Percentiles rank a stretch among this genome's conserved stretches.
Evolutionary conservation across 1,140 invertebrate genomes (phyloP).

Genomic region (Lutraria rhynchaena): DNA sequence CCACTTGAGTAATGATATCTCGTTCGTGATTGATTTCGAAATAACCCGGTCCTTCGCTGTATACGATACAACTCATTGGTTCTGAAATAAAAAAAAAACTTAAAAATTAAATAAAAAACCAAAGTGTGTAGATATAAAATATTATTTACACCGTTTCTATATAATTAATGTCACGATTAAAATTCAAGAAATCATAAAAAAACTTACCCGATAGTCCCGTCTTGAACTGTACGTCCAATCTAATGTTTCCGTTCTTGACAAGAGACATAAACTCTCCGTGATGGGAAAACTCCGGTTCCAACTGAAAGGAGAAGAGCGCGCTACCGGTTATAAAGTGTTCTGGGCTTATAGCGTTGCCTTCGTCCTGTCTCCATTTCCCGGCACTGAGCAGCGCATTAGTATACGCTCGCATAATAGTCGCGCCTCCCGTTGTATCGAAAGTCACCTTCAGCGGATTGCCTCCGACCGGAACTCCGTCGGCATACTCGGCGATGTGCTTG

Average conservation of each 20-base stretch:
- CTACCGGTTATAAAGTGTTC: neutral
- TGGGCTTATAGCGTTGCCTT: constrained; percentile 11
- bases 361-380: constrained; percentile 27
- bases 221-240: constrained; percentile 48
- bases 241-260: constrained; percentile 23
- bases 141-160: neutral
- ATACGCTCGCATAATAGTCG: constrained; percentile 5
- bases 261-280: constrained; percentile 39
- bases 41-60: constrained; percentile 50
- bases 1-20: constrained; percentile 14
- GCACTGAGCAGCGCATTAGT: neutral
- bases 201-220: constrained; percentile 10
- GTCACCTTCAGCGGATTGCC: neutral
- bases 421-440: neutral
- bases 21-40: constrained; percentile 58
- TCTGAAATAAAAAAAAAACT: constrained; percentile 20
- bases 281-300: constrained; percentile 37
- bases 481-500: constrained; percentile 22
- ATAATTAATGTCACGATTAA: neutral
- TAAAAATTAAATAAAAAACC: neutral
- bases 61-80: constrained; percentile 43
- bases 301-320: too few species aligned
- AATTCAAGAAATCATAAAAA: neutral
- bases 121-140: neutral
- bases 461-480: neutral